These are phyloP conservation scores for Clarias fuscus DNA, from an alignment of 2,797 vertebrate genomes.

Conservation along the genomic window DNA sequence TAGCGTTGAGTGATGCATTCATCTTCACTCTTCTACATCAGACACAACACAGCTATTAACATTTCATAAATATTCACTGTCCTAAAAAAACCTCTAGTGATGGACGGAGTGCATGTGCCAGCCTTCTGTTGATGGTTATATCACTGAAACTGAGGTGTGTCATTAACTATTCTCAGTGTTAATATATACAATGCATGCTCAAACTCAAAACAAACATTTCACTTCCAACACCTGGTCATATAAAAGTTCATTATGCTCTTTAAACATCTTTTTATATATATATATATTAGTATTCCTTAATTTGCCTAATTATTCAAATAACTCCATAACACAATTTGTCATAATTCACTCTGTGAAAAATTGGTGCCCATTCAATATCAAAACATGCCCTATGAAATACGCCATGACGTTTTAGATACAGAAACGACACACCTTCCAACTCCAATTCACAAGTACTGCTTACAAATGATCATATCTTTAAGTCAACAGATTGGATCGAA, in stretches of 20 bases:
- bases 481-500: not conserved
- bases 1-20: constrained; percentile 33
- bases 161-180: not conserved
- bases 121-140: not conserved
- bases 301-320: not conserved
- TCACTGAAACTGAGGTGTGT: not conserved
- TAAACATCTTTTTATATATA: not conserved
- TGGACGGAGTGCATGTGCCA: not conserved
- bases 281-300: not conserved
- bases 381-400: not conserved
- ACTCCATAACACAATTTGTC: not conserved
- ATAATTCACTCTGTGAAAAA: not conserved
- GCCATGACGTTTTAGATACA: not conserved
- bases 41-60: constrained; percentile 70
- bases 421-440: not conserved
- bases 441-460: not conserved
- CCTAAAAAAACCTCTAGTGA: no score
- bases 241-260: not conserved
- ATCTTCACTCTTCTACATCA: constrained; percentile 59
- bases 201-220: not conserved
- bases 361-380: not conserved
- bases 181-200: not conserved
- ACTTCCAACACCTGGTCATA: not conserved
- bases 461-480: constrained; percentile 7
- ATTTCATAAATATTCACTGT: constrained; percentile 39